Evolutionary conservation across 2,797 vertebrate species (phyloP), one percentile per base, ranked within the genome.

Genomic region (Pipistrellus pygmaeus): DNA sequence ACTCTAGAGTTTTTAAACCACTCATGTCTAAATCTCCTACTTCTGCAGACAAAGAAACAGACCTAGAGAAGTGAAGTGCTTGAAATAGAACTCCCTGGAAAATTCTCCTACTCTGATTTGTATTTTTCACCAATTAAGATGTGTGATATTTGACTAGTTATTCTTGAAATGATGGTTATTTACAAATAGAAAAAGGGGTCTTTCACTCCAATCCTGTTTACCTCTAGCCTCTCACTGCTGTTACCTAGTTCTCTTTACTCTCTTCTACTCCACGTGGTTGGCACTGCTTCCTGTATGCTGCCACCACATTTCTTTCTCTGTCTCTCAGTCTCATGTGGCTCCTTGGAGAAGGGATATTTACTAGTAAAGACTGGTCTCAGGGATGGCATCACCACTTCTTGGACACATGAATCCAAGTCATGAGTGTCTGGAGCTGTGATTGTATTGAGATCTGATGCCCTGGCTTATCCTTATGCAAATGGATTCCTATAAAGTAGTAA

Each of bases 11-110:
- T 73, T 85, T 85, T 35, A 88, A 95, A 48, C 20, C 7, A 78
- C 23, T 64, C 2, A 7, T 72, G 12, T 51, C 48, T 68, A 77
- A 41, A 88, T 60, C 27, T 35, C 35, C 51, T 80, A 15, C 18
- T 38, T 69, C 82, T 89, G 64, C 57, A 66, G 15, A 76, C 64
- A 91, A 71, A 64, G 46, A 87, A 80, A 90, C 27, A 88, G n/a
- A 5, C 6, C 32, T 30, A 55, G 46, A n/a, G 21, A 86, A 21
- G 25, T 68, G 14, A 87, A 55, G 66, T 73, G 5, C 48, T 85
- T 69, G 15, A 66, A 53, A 57, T 32, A 91, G 32, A 94, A 46
- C 17, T 38, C 38, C 32, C 57, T 88, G n/a, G 27, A 95, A 93
- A 68, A 48, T 13, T 46, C 11, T 48, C 23, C 41, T 3, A 27